Evolutionary conservation across 2,797 vertebrate species (phyloP), one percentile per base, ranked within the genome.

Genomic region (Tympanoctomys barrerae): DNA sequence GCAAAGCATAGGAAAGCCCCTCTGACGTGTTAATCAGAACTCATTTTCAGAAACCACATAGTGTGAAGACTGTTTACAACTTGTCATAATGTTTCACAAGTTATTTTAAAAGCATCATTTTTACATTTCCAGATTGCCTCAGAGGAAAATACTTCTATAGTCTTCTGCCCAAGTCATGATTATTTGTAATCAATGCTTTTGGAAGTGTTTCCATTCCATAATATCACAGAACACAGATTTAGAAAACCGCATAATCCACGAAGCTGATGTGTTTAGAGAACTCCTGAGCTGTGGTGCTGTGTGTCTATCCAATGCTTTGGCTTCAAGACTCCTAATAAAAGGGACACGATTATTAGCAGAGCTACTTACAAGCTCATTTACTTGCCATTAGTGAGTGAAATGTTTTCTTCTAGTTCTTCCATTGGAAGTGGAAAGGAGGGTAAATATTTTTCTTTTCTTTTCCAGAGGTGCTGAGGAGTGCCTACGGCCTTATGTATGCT

Each of bases 91-190:
- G 62, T 95, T 93, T 96, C 79, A 68, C 94, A 66, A 61, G 59
- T 92, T 97, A 89, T 92, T 96, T 94, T 96, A 95, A 95, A 36
- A 84, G 68, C 85, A 61, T 59, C 59, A 33, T 91, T 96, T 96
- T 96, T 77, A 61, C 22, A 12, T 84, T 39, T 89, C 66, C 73
- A 93, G 52, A 39, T 86, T 83, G 49, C 85, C 85, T 86, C 26
- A 42, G 49, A 92, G 66, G 77, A 90, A 90, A 97, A 79, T 39
- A 64, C 39, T 87, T 93, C 81, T 84, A 52, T 80, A 92, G 90
- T 62, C 57, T 94, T 96, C 87, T 79, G 36, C 84, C 68, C 87
- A 93, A 78, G 71, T 71, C 7, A 12, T 91, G 82, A 81, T 95
- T 94, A 89, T 94, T 91, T 96, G 49, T 97, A 94, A 96, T 92